Conservation (phyloP, 2,797 vertebrate species). For the Takifugu rubripes region DNA sequence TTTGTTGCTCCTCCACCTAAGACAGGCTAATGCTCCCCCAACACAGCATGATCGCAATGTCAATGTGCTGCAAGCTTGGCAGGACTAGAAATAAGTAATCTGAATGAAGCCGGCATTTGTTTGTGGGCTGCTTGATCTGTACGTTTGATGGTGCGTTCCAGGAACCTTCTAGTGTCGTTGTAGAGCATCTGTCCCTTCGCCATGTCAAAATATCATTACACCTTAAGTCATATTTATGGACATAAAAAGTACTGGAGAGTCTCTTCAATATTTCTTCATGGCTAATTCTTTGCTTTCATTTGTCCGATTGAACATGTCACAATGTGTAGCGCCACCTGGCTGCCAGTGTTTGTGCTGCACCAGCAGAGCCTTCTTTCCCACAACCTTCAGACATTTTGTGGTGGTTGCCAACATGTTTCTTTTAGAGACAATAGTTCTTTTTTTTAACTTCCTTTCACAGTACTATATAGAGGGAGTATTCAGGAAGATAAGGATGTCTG, state of each 20-base stretch:
- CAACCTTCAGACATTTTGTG: too few species aligned
- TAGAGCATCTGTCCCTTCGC: constrained; percentile 11
- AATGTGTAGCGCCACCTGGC: background rate
- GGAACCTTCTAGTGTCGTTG: constrained; percentile 6
- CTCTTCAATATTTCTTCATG: constrained; percentile 8
- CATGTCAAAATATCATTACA: constrained; percentile 26
- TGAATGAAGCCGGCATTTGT: constrained; percentile 3
- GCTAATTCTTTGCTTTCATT: constrained; percentile 14
- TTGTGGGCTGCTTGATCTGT: background rate
- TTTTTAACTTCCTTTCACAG: background rate
- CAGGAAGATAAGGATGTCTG: background rate
- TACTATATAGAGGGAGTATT: background rate
- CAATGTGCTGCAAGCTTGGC: constrained; percentile 19
- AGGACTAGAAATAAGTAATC: constrained; percentile 18
- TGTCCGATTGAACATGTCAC: constrained; percentile 16
- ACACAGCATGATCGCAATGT: constrained; percentile 4
- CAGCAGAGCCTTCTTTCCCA: constrained; percentile 1
- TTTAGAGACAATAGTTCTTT: background rate
- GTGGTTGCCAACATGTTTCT: too few species aligned
- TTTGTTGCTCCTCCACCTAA: constrained; percentile 77
- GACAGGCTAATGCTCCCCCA: constrained; percentile 61
- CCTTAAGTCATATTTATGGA: constrained; percentile 31
- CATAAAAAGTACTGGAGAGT: constrained; percentile 12
- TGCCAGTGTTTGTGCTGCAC: background rate
- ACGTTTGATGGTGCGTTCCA: constrained; percentile 16